Base-by-base conservation (phyloP, 2,888 invertebrate species). In the Agonum fuliginosum region DNA sequence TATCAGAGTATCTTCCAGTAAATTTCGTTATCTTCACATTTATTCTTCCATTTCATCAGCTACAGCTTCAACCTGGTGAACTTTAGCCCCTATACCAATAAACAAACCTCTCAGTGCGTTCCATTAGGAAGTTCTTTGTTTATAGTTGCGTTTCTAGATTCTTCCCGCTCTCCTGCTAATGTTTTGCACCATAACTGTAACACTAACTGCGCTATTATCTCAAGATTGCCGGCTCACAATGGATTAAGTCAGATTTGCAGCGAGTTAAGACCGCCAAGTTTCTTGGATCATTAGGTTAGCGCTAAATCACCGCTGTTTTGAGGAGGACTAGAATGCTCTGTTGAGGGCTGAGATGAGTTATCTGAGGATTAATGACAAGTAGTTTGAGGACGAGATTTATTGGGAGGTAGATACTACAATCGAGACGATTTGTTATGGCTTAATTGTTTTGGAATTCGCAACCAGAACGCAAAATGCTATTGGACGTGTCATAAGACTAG, bases 221-320 rank as follows among this genome's bases (percentile, higher is more conserved):
- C 54, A 77, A 77, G 77, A 77, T 77, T 77, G 77, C 70, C 51
- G 54, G 70, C 77, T 77, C 46, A 77, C 77, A 77, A 77, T 77
- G 77, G 77, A 77, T 77, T 77, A 77, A 77, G 77, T 70, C 70
- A 77, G 77, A 77, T 77, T 77, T 77, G 77, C 58, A 24, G 54
- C 43, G 58, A 77, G 77, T 70, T 77, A 77, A 74, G 70, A 54
- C 70, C 54, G 17, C 20, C 24, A 41, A 54, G 54, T 77, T 76
- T 76, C 77, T 77, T 77, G 54, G 70, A 58, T 70, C 77, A 77
- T 77, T 77, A 77, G 77, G 70, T 77, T 58, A 70, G 37, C 24
- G 41, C 37, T 70, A 69, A 76, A 76, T 76, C 75, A 67, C 30
- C 41, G 27, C 74, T 27, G 27, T 22, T 48, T 22, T 5, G 20